These are phyloP conservation scores for Eupithecia inturbata DNA, from an alignment of 2,888 invertebrate genomes.

Conservation along the genomic window DNA sequence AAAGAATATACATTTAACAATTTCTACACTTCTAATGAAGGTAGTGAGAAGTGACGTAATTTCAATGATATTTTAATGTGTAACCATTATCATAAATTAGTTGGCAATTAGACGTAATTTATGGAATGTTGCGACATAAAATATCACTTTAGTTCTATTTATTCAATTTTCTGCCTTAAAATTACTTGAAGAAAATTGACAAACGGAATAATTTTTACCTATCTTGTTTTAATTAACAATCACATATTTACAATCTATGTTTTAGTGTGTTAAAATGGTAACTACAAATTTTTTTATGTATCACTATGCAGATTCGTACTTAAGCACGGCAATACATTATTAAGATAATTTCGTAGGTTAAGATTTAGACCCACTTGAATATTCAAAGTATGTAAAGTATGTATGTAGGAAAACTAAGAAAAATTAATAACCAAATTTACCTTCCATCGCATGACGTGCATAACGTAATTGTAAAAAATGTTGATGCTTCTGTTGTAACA, in stretches of 20 bases:
- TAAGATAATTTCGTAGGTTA: neutral
- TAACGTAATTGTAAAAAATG: neutral
- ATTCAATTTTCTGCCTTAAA: constrained; percentile 42
- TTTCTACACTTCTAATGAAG: constrained; percentile 39
- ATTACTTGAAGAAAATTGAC: constrained; percentile 41
- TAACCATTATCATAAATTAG: constrained; percentile 75
- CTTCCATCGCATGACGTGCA: neutral
- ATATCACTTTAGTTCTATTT: constrained; percentile 53
- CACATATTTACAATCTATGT: constrained; percentile 23
- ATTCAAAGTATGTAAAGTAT: neutral
- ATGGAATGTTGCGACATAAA: constrained; percentile 65
- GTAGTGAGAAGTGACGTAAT: constrained; percentile 59
- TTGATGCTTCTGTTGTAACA: neutral
- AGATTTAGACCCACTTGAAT: neutral
- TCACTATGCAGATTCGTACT: neutral
- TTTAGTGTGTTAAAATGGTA: neutral
- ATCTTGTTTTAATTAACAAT: constrained; percentile 27
- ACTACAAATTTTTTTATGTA: neutral
- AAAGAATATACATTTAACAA: neutral
- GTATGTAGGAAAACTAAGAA: neutral
- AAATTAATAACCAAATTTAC: neutral
- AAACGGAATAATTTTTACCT: constrained; percentile 31
- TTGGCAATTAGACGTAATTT: constrained; percentile 71
- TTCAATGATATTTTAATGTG: constrained; percentile 71
- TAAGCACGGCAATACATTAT: neutral